Base-by-base conservation (phyloP, 2,113 vertebrate species). In the Xenopus laevis region DNA sequence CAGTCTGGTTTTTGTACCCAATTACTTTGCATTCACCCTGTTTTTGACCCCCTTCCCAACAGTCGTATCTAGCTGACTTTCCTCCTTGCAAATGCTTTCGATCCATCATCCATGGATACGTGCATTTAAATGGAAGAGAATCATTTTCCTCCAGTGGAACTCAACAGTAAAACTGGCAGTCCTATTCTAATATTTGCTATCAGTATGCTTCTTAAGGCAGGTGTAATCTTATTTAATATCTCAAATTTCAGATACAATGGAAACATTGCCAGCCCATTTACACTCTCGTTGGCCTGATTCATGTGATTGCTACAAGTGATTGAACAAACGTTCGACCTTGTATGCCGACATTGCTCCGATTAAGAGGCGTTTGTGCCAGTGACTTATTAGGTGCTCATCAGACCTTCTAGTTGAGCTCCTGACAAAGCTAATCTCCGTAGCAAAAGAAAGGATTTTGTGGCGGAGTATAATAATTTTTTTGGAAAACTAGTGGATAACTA, bases 321-420 rank as follows among this genome's bases (percentile, higher is more conserved):
- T 62, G 46, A 17, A 75, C 45, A 52, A 55, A 60, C 20, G 55
- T 46, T 30, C 68, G 65, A 75, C 72, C 72, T 75, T 75, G 72
- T 20, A 44, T 12, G 45, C 53, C 68, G 57, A 62, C 72, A 62
- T 68, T 75, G 45, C 58, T 53, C 45, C 9, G 1, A n/a, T 62
- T 75, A 20, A 62, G 57, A 68, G 40, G 58, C 46, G n/a, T 62
- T 75, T 75, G 59, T n/a, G 11, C 61, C 50, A 33, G 45, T 68
- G 72, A 60, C 58, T 68, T 75, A 75, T 75, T 68, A 50, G 64
- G 18, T 62, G 65, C 27, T 61, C 45, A 68, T 44, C 23, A 33
- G 72, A 74, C 72, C 72, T 63, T 62, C 30, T 12, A 21, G 16
- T 68, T 74, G 60, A 50, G 59, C 60, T 58, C 57, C n/a, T 75